These are phyloP conservation scores for Macrosiphum euphorbiae DNA, from an alignment of 2,888 invertebrate genomes.

Conservation along the genomic window DNA sequence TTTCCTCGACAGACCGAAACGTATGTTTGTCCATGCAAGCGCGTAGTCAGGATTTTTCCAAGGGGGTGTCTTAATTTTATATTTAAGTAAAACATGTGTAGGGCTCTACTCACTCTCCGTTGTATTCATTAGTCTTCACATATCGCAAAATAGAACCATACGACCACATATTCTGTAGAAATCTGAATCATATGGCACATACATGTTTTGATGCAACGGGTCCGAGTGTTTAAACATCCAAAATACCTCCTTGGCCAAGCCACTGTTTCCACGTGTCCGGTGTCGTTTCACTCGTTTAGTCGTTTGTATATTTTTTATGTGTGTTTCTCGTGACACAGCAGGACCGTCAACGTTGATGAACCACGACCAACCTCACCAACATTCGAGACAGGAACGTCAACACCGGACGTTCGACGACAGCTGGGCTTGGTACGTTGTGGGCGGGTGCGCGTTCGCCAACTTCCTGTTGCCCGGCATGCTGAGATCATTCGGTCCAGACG, in stretches of 20 bases:
- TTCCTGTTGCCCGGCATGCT: constrained; percentile 58
- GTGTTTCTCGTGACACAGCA: neutral
- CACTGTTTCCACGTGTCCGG: neutral
- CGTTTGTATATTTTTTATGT: neutral
- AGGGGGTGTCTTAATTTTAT: too few species aligned
- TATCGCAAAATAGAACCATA: too few species aligned
- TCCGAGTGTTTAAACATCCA: too few species aligned
- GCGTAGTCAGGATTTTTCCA: too few species aligned
- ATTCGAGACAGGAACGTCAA: neutral
- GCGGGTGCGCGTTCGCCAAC: constrained; percentile 51
- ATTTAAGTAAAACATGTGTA: too few species aligned
- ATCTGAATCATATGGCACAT: too few species aligned
- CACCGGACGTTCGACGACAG: neutral
- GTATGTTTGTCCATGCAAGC: neutral
- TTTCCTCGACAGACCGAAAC: neutral
- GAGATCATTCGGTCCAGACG: constrained; percentile 27
- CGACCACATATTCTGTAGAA: too few species aligned
- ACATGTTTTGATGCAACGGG: too few species aligned
- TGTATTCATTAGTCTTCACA: too few species aligned
- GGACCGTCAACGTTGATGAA: neutral
- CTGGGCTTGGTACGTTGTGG: constrained; percentile 57
- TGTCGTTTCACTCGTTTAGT: neutral
- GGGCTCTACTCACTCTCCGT: too few species aligned
- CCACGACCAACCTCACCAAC: neutral
- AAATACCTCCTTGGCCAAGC: too few species aligned